These are phyloP conservation scores for Clupea harengus DNA, from an alignment of 2,113 vertebrate genomes.

Conservation along the genomic window DNA sequence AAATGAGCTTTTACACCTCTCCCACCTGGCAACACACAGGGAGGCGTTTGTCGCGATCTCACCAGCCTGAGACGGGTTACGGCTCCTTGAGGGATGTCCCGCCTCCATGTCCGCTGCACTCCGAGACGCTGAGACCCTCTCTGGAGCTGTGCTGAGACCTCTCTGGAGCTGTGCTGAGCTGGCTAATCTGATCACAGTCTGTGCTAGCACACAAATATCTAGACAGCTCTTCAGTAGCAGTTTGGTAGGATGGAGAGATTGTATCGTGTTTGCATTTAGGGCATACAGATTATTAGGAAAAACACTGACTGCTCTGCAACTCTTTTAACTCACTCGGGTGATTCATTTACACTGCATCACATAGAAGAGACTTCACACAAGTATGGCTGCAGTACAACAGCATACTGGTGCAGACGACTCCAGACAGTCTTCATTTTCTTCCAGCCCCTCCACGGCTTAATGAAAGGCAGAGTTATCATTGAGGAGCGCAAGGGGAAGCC, in stretches of 20 bases:
- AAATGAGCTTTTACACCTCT: conserved; percentile 1
- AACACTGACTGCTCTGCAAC: too few species aligned
- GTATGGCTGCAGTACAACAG: background rate
- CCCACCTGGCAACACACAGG: background rate
- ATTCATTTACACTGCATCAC: too few species aligned
- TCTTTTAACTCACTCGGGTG: background rate
- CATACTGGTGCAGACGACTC: background rate
- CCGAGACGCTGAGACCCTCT: too few species aligned
- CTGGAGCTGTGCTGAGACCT: too few species aligned
- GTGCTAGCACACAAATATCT: too few species aligned
- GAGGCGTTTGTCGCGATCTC: background rate
- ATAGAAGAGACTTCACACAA: background rate
- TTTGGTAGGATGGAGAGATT: background rate
- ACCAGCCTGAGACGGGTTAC: background rate
- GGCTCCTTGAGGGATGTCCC: background rate
- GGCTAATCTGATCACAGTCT: too few species aligned
- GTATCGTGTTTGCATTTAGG: background rate
- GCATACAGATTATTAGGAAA: background rate
- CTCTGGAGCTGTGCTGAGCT: too few species aligned
- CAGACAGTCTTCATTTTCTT: background rate
- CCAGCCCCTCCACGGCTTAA: background rate
- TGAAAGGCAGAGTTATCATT: background rate
- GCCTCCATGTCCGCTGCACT: too few species aligned
- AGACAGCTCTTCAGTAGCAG: too few species aligned
- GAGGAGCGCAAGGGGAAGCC: background rate